Conservation (phyloP, 2,888 invertebrate genomes). For the Phalera bucephala region DNA sequence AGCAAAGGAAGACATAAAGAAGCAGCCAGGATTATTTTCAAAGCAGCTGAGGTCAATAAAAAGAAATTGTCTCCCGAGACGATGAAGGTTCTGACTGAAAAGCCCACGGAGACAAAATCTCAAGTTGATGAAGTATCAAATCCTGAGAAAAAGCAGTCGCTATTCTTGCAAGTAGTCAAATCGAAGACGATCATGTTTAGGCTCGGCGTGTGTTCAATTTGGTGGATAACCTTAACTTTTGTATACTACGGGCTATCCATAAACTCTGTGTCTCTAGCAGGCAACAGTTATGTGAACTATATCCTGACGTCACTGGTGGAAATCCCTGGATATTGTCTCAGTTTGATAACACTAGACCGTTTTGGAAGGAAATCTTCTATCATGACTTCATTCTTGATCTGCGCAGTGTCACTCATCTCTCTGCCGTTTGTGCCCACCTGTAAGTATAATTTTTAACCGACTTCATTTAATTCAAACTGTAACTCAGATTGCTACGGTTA, state of each 20-base stretch:
- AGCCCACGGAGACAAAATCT: conserved; percentile 15
- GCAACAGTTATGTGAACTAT: conserved; percentile 90
- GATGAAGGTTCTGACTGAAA: conserved; percentile 34
- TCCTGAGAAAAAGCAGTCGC: conserved; percentile 23
- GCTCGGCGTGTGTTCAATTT: conserved; percentile 86
- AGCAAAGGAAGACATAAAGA: conserved; percentile 81
- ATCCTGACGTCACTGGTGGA: conserved; percentile 85
- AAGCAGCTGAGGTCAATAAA: conserved; percentile 71
- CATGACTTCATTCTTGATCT: conserved; percentile 81
- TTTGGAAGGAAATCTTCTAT: conserved; percentile 83
- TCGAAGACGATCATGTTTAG: conserved; percentile 80
- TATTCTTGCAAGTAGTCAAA: conserved; percentile 65
- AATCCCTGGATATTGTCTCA: conserved; percentile 85
- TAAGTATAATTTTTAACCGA: conserved; percentile 56
- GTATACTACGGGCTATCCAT: conserved; percentile 92
- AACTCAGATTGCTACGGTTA: no score
- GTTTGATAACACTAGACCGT: conserved; percentile 81
- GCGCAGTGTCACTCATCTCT: conserved; percentile 78
- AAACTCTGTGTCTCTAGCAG: conserved; percentile 88
- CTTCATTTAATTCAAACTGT: no score
- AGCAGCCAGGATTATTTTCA: conserved; percentile 74
- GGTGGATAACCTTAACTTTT: conserved; percentile 91
- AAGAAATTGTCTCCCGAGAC: conserved; percentile 62
- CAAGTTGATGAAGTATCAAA: conserved; percentile 3
- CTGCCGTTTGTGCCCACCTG: conserved; percentile 83